Percentiles rank a stretch among this genome's conserved stretches.
These are phyloP conservation scores for Ennomos erosarius DNA, from an alignment of 2,888 invertebrate species.

Conservation along the genomic window DNA sequence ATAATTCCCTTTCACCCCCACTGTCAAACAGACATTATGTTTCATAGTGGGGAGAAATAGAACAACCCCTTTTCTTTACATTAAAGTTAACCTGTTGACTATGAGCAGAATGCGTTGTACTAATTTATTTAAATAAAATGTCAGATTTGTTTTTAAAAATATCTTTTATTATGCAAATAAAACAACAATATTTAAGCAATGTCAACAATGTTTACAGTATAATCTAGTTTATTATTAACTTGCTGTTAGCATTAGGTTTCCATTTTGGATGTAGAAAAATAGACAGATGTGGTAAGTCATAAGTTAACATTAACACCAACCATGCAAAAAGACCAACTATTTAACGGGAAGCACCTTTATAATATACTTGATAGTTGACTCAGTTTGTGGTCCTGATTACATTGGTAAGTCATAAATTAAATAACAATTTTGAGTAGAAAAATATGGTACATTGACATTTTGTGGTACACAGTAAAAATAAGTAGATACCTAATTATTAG, in stretches of 20 bases:
- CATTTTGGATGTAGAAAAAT: conserved; percentile 75
- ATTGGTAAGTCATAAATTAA: conserved; percentile 35
- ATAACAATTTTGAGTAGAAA: conserved; percentile 31
- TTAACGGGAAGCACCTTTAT: conserved; percentile 37
- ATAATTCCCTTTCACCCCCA: too few species aligned
- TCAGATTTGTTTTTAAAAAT: conserved; percentile 32
- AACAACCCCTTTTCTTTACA: too few species aligned
- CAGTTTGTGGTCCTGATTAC: conserved; percentile 62
- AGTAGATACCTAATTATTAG: conserved; percentile 1
- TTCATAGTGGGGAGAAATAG: too few species aligned
- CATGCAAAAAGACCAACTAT: conserved; percentile 46
- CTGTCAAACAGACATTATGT: too few species aligned
- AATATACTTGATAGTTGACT: conserved; percentile 41
- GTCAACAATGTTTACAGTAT: conserved; percentile 82
- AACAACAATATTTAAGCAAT: conserved; percentile 74
- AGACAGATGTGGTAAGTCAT: conserved; percentile 63
- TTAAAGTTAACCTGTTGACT: too few species aligned
- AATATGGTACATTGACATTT: conserved; percentile 41
- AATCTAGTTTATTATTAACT: conserved; percentile 70
- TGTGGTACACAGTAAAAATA: conserved; percentile 58
- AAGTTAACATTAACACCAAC: conserved; percentile 64
- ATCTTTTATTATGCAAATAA: conserved; percentile 53
- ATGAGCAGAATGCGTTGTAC: conserved; percentile 1
- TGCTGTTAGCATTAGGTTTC: conserved; percentile 57
- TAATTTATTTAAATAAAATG: conserved; percentile 16